Percentiles rank a stretch among this genome's conserved stretches.
Evolutionary conservation across 1,140 invertebrate genomes (phyloP).

Genomic region (Rhizoglyphus robini): DNA sequence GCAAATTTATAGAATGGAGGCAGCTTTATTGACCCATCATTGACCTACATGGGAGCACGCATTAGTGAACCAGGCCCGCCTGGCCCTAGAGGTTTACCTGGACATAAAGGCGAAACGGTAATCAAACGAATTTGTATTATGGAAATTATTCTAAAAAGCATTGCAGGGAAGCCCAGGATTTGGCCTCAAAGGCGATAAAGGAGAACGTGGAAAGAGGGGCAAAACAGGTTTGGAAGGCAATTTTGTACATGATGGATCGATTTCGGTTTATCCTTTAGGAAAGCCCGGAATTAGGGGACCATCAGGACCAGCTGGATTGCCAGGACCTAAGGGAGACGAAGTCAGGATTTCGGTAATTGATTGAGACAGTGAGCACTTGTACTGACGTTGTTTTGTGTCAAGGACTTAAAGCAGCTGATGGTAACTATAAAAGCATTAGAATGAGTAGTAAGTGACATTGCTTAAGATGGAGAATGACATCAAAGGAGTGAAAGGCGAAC

Average conservation of each 20-base stretch:
- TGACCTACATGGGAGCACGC: not conserved
- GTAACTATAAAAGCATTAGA: too few species aligned
- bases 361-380: not conserved
- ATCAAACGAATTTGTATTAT: not conserved
- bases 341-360: constrained; percentile 9
- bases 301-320: constrained; percentile 21
- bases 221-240: constrained; percentile 21
- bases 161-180: constrained; percentile 20
- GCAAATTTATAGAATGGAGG: not conserved
- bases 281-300: constrained; percentile 24
- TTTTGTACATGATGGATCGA: not conserved
- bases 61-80: constrained; percentile 19
- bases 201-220: constrained; percentile 24
- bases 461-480: constrained; percentile 13
- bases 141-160: not conserved
- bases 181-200: constrained; percentile 24
- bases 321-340: constrained; percentile 4
- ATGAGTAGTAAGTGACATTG: too few species aligned
- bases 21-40: not conserved
- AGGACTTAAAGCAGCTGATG: constrained; percentile 12
- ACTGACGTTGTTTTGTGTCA: not conserved
- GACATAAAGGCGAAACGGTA: constrained; percentile 12
- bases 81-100: constrained; percentile 22
- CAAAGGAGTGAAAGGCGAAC: constrained; percentile 17
- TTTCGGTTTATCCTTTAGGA: constrained; percentile 17